Evolutionary conservation across 1,140 invertebrate genomes (phyloP), one percentile per base, ranked within the genome.

Genomic region (Scylla paramamosain): DNA sequence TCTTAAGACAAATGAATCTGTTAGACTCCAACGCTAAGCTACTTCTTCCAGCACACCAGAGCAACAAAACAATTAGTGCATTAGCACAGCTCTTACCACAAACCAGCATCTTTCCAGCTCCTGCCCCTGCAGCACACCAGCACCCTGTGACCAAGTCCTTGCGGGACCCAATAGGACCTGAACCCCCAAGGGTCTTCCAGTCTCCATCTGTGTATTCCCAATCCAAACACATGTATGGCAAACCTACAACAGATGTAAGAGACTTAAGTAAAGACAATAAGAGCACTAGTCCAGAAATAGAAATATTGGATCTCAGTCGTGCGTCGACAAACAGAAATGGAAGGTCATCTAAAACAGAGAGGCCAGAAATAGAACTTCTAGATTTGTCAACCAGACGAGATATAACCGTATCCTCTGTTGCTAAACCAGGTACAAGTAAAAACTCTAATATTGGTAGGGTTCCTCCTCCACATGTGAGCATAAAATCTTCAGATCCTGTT

Each of bases 1-100:
- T 96, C 4, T 67, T 96, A 29, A 91, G 96, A 84, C 95, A 95
- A 46, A 96, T 96, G 96, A 96, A 95, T 84, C 59, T 96, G 1
- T 46, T 96, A 59, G 96, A 96, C 52, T 52, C 94, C 25, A 96
- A 92, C 84, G 93, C 95, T 45, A 96, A 96, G 89, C 82, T 96
- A 32, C 95, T 96, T n/a, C 90, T 96, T 32, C 96, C 96, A 83
- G 96, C 96, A 31, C 96, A 96, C 90, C 96, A 96, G 93, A 95
- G 95, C 88, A 96, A 95, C 86, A 96, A 96, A 91, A 96, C 96
- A 92, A 96, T 96, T 28, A 96, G 95, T 86, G 96, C 96, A 2
- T 83, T 96, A 83, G 96, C 96, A 39, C 95, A 95, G 84, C 92
- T 96, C 25, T 93, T 96, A 52, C 96, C 96, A 39, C 96, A 96